phyloP scores from a whole-genome alignment of 1,140 invertebrate species.

The Drosophila guanche region DNA sequence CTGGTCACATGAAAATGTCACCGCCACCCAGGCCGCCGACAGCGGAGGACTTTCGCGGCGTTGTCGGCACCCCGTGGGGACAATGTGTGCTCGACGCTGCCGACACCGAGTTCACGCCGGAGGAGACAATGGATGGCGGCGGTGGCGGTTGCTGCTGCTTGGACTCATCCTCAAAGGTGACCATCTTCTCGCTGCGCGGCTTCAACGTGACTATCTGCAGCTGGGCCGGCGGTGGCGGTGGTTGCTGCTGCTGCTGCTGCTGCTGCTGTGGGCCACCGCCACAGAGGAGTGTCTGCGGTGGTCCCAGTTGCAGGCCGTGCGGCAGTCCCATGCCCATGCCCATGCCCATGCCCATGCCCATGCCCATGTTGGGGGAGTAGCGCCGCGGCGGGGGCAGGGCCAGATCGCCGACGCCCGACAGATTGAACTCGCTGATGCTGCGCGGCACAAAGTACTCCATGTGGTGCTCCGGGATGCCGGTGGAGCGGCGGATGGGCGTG shows the following conservation, averaged over 20 bases:
- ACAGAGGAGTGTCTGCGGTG: conserved; percentile 76
- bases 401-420: conserved; percentile 86
- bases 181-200: conserved; percentile 89
- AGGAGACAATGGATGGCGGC: conserved; percentile 65
- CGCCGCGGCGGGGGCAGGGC: conserved; percentile 84
- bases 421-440: conserved; percentile 91
- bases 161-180: conserved; percentile 91
- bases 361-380: conserved; percentile 71
- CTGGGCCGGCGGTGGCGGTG: conserved; percentile 67
- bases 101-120: conserved; percentile 35
- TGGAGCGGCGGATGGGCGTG: conserved; percentile 87
- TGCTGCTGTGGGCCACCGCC: conserved; percentile 53
- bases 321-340: conserved; percentile 59
- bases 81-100: conserved; percentile 59
- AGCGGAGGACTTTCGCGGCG: conserved; percentile 79
- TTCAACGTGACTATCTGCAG: conserved; percentile 82
- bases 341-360: conserved; percentile 48
- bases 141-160: conserved; percentile 35
- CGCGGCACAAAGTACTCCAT: conserved; percentile 92
- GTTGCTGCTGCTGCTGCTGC: conserved; percentile 63
- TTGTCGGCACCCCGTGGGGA: conserved; percentile 81
- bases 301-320: conserved; percentile 71
- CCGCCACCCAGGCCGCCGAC: conserved; percentile 66
- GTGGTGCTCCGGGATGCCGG: conserved; percentile 86
- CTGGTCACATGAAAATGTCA: conserved; percentile 88